A percentile compares a stretch with the other conserved stretches of the same genome.
Conservation (phyloP, 2,797 vertebrate species). For the Epinephelus awoara region DNA sequence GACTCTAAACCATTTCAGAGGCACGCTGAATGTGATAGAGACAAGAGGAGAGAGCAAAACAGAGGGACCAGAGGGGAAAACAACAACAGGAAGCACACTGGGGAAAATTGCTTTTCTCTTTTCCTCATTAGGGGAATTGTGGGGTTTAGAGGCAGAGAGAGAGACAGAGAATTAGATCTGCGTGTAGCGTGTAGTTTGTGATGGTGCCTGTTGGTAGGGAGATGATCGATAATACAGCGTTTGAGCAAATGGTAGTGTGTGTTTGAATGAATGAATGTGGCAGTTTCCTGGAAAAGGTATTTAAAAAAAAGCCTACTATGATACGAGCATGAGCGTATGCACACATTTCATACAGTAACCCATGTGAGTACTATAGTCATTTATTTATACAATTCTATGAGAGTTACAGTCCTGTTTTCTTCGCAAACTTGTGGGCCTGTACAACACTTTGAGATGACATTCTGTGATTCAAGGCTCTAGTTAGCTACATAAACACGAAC, state of each 20-base stretch:
- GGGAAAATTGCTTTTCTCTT: constrained; percentile 69
- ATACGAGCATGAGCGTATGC: no score
- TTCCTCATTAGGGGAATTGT: constrained; percentile 67
- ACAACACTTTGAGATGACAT: no score
- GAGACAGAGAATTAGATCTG: constrained; percentile 17
- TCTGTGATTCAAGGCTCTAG: no score
- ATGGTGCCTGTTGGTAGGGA: constrained; percentile 35
- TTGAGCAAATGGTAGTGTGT: neutral
- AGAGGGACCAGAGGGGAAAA: constrained; percentile 48
- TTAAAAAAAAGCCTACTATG: no score
- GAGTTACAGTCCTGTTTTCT: no score
- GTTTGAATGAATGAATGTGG: constrained; percentile 14
- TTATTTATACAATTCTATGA: no score
- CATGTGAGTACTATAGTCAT: no score
- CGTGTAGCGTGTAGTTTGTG: constrained; percentile 17
- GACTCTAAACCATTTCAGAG: constrained; percentile 50
- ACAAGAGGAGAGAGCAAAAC: constrained; percentile 52
- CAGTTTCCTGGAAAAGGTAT: neutral
- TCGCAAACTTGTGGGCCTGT: no score
- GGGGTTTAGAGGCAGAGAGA: constrained; percentile 36
- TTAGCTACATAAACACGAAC: no score
- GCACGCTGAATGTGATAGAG: constrained; percentile 55
- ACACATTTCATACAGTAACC: no score
- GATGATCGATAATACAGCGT: constrained; percentile 2
- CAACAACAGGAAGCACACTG: constrained; percentile 66